These are phyloP conservation scores for Chydorus sphaericus DNA, from an alignment of 2,888 invertebrate genomes.

Conservation along the genomic window DNA sequence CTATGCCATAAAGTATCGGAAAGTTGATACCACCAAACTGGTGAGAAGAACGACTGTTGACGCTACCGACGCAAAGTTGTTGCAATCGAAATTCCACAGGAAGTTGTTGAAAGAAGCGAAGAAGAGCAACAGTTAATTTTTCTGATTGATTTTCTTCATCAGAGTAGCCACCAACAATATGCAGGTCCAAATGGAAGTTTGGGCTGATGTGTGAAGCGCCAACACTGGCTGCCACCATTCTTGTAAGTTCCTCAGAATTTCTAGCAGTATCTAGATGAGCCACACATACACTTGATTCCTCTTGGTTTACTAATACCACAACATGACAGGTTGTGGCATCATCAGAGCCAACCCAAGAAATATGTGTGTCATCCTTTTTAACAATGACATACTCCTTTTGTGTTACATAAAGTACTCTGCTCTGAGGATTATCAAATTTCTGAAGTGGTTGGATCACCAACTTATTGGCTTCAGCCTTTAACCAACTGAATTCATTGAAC, in stretches of 20 bases:
- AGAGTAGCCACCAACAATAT: background rate
- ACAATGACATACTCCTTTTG: slow-evolving; percentile 9
- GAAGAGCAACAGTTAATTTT: background rate
- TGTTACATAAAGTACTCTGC: slow-evolving; percentile 3
- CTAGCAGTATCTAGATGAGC: background rate
- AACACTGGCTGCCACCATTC: background rate
- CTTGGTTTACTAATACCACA: slow-evolving; percentile 51
- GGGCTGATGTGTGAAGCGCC: background rate
- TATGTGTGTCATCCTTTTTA: slow-evolving; percentile 41
- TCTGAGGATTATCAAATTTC: background rate
- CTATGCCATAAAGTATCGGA: background rate
- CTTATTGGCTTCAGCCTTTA: background rate
- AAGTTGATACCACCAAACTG: background rate
- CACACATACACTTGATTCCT: background rate
- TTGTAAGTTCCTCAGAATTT: background rate
- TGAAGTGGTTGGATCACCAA: background rate
- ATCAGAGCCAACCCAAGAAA: slow-evolving; percentile 79
- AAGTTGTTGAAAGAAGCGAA: background rate
- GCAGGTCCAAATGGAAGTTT: background rate
- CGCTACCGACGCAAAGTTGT: background rate
- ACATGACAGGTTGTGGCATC: slow-evolving; percentile 90
- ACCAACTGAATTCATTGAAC: background rate
- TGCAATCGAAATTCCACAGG: background rate
- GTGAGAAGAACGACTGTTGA: background rate
- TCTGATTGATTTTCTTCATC: slow-evolving; percentile 1